phyloP scores from a whole-genome alignment of 2,888 invertebrate genomes.

The Chydorus sphaericus region DNA sequence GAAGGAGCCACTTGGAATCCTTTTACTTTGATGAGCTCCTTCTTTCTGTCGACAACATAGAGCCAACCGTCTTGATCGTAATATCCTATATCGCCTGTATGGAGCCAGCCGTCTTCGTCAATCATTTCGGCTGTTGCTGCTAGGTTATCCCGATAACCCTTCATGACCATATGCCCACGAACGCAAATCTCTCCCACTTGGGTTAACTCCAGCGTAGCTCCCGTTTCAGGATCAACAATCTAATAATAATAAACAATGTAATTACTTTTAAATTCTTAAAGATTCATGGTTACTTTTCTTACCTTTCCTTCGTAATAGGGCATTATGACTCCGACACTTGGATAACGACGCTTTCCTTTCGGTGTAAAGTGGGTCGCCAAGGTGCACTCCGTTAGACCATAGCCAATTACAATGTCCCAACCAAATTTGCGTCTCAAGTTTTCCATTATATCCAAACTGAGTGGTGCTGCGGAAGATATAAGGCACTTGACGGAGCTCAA shows the following conservation, averaged over 20 bases:
- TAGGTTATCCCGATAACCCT: constrained; percentile 58
- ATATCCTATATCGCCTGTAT: constrained; percentile 69
- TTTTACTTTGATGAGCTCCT: constrained; percentile 83
- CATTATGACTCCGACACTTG: constrained; percentile 23
- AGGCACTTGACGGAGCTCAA: constrained; percentile 52
- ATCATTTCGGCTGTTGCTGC: constrained; percentile 46
- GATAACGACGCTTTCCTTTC: constrained; percentile 34
- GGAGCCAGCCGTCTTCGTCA: constrained; percentile 58
- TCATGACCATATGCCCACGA: constrained; percentile 64
- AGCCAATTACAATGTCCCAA: constrained; percentile 46
- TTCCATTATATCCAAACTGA: constrained; percentile 52
- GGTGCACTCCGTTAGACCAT: constrained; percentile 67
- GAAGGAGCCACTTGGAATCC: constrained; percentile 62
- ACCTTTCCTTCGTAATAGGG: constrained; percentile 10
- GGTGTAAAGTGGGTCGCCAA: constrained; percentile 39
- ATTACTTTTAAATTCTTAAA: not conserved
- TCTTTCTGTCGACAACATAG: constrained; percentile 68
- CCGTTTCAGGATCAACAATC: constrained; percentile 41
- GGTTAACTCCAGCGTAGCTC: constrained; percentile 32
- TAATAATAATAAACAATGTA: constrained; percentile 13
- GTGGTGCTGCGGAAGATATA: constrained; percentile 67
- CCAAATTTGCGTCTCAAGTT: constrained; percentile 33
- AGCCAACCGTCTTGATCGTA: constrained; percentile 60
- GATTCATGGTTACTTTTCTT: not conserved
- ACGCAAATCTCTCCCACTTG: constrained; percentile 71